Conservation (phyloP, 2,113 vertebrate species). For the Marmota flaviventris region DNA sequence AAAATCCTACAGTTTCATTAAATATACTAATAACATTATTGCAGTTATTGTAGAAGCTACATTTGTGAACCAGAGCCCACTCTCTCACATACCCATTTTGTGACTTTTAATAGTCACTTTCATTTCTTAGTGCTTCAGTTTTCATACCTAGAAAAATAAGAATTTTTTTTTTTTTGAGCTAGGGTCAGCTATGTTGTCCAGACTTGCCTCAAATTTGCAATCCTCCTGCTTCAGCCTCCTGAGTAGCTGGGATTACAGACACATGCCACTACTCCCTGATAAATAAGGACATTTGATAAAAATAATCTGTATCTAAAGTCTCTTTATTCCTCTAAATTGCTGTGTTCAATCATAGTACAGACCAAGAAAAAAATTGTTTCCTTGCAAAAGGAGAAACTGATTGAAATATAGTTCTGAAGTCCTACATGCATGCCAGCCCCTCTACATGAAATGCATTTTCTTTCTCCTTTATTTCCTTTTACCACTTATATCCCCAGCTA, state of each 20-base stretch:
- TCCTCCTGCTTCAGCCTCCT: not conserved
- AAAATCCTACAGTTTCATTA: not conserved
- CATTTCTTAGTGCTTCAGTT: not conserved
- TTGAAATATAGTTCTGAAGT: conserved; percentile 9
- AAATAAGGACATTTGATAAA: not conserved
- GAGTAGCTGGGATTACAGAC: not conserved
- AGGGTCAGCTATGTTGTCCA: not conserved
- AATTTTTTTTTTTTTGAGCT: not conserved
- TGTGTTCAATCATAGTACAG: not conserved
- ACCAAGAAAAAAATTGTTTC: not conserved
- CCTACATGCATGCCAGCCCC: not conserved
- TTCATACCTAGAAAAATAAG: conserved; percentile 45
- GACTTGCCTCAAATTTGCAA: not conserved
- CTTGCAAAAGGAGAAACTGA: conserved; percentile 48
- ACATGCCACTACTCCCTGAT: too few relatives aligned
- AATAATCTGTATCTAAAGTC: conserved; percentile 28
- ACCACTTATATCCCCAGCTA: conserved; percentile 1
- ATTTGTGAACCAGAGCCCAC: not conserved
- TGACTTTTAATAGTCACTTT: conserved; percentile 24
- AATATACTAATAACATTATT: not conserved
- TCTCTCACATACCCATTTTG: not conserved
- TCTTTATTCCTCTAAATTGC: conserved; percentile 57
- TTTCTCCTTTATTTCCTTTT: conserved; percentile 52
- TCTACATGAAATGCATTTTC: conserved; percentile 11
- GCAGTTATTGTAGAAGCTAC: not conserved